Evolutionary conservation across 2,797 vertebrate species (phyloP).

Genomic region (Myripristis jacobus): DNA sequence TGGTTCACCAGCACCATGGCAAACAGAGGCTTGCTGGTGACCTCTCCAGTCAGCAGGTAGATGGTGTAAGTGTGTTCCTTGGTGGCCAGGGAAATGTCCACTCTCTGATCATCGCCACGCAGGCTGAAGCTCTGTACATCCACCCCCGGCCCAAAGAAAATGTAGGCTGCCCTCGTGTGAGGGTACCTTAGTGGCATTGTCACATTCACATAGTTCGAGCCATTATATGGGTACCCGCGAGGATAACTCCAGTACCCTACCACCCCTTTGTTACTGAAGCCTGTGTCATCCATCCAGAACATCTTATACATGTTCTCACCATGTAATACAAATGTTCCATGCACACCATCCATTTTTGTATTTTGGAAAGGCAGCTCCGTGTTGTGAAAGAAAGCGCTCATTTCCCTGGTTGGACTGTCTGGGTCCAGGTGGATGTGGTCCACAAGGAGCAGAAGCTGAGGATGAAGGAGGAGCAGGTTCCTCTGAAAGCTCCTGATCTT

Average conservation of each 20-base stretch:
- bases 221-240: slow-evolving; percentile 92
- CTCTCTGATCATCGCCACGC: slow-evolving; percentile 87
- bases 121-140: slow-evolving; percentile 92
- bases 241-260: slow-evolving; percentile 91
- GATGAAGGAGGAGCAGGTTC: slow-evolving; percentile 93
- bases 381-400: slow-evolving; percentile 96
- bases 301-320: slow-evolving; percentile 90
- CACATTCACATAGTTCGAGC: slow-evolving; percentile 96
- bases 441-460: slow-evolving; percentile 93
- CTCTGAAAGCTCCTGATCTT: slow-evolving; percentile 91
- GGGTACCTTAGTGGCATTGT: slow-evolving; percentile 90
- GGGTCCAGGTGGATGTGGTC: slow-evolving; percentile 91
- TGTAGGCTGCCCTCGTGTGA: slow-evolving; percentile 89
- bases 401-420: slow-evolving; percentile 85
- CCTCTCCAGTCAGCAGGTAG: slow-evolving; percentile 89
- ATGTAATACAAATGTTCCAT: slow-evolving; percentile 90
- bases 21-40: slow-evolving; percentile 85
- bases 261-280: slow-evolving; percentile 87
- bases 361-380: slow-evolving; percentile 91
- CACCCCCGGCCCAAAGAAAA: slow-evolving; percentile 92
- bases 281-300: slow-evolving; percentile 98
- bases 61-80: slow-evolving; percentile 88
- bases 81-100: slow-evolving; percentile 91
- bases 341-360: slow-evolving; percentile 84
- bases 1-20: slow-evolving; percentile 90